phyloP scores from a whole-genome alignment of 2,888 invertebrate genomes.

The Halictus quadricinctus region DNA sequence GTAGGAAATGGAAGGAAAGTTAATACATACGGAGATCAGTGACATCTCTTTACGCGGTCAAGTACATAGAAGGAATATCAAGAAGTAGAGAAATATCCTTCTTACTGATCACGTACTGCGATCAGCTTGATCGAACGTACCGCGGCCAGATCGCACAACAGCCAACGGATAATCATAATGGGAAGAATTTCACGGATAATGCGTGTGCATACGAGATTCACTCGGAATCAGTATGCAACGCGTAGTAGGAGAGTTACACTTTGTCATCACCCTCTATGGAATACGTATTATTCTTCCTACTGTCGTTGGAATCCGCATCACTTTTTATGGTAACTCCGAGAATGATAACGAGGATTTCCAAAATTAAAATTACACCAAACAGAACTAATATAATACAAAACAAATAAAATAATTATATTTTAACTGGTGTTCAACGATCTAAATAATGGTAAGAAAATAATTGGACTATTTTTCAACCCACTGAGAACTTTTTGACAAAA shows the following conservation, averaged over 20 bases:
- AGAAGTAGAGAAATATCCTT: conserved; percentile 47
- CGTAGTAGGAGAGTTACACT: conserved; percentile 52
- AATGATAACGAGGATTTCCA: neutral
- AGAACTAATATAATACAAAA: neutral
- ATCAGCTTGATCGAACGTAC: conserved; percentile 66
- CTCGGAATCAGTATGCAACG: conserved; percentile 59
- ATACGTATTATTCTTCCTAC: conserved; percentile 54
- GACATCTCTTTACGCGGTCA: conserved; percentile 61
- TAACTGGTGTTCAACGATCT: no score
- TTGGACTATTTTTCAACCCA: no score
- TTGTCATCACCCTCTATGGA: conserved; percentile 53
- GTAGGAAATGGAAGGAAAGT: conserved; percentile 30
- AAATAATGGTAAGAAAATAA: no score
- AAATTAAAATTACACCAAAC: neutral
- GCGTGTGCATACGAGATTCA: conserved; percentile 57
- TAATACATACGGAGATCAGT: conserved; percentile 28
- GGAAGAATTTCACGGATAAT: conserved; percentile 70
- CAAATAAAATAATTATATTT: neutral
- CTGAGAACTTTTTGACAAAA: no score
- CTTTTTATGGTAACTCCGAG: conserved; percentile 30
- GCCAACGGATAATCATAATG: conserved; percentile 69
- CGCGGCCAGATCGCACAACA: conserved; percentile 57
- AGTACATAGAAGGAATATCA: conserved; percentile 60
- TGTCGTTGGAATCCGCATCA: conserved; percentile 40
- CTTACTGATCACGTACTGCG: conserved; percentile 66